Base-by-base conservation (phyloP, 2,113 vertebrate species). In the Dendropsophus ebraccatus region DNA sequence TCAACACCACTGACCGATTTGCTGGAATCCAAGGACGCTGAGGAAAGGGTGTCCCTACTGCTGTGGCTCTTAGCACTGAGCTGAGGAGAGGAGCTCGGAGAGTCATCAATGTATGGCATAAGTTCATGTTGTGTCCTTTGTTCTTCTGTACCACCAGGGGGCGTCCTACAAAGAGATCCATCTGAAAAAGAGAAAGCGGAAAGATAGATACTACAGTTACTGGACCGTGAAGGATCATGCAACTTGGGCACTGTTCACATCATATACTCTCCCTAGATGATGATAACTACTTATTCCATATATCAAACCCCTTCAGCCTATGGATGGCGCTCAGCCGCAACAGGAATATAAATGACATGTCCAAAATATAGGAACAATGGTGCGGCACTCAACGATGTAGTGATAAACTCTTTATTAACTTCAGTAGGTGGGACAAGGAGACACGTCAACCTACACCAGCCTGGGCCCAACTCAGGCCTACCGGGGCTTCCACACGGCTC, bases 21-120 rank as follows among this genome's bases (percentile, higher is more conserved):
- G 1, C 93, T 92, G 81, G 96, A 94, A 83, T 98, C 96, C 91
- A 96, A 91, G 5, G 96, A 95, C 16, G 97, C 97, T 0, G 95
- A 96, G 72, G 95, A 96, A 37, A 96, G 92, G 0, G 95, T 94
- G 76, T 99, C 98, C 9, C 96, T 94, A 89, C 96, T 95, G 91
- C 95, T 96, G 62, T 97, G 95, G 90, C 96, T 96, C 92, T 98
- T 98, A 92, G 95, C 96, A 92, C 96, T 94, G 87, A 99, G 97
- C 81, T 97, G 97, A 0, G 98, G 98, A 0, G 98, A 99, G 65
- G 98, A 99, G 0, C 97, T 98, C 0, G 98, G 98, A 0, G 98
- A 99, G 87, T 96, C 95, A 0, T 99, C 97, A 2, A 99, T 97
- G 91, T 96, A 99, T 17, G 98, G 97, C 92, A 99, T 95, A 88